These are phyloP conservation scores for Melanaphis sacchari DNA, from an alignment of 1,140 invertebrate species.

Conservation along the genomic window DNA sequence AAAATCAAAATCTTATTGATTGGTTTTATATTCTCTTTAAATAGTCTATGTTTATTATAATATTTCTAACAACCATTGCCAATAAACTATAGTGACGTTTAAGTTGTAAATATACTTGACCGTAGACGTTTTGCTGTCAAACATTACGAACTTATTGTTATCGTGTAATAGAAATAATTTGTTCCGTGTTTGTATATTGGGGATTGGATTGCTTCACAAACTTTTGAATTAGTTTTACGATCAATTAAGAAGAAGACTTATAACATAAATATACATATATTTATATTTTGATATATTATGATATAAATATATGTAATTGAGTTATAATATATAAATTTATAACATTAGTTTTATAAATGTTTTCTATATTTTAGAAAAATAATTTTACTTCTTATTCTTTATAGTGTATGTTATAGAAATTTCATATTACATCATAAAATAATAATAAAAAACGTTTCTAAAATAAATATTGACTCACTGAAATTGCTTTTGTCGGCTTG, in stretches of 20 bases:
- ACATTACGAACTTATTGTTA: conserved; percentile 7
- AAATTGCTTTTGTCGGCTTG: conserved; percentile 34
- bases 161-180: not conserved
- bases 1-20: not conserved
- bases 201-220: not conserved
- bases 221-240: conserved; percentile 4
- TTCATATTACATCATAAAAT: conserved; percentile 10
- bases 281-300: not conserved
- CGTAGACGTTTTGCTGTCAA: not conserved
- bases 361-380: conserved; percentile 13
- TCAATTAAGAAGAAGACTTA: not conserved
- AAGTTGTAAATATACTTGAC: not conserved
- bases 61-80: not conserved
- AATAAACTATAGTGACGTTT: not conserved
- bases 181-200: not conserved
- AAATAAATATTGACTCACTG: conserved; percentile 34
- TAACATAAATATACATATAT: not conserved
- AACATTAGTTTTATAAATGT: not conserved
- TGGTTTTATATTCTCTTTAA: not conserved
- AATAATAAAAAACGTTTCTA: conserved; percentile 23
- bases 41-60: not conserved
- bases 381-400: not conserved
- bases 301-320: not conserved
- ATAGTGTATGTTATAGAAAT: not conserved
- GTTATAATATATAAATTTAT: not conserved